Percentiles rank a stretch among this genome's conserved stretches.
phyloP scores from a whole-genome alignment of 2,888 invertebrate species.

The Punctoribates punctum region DNA sequence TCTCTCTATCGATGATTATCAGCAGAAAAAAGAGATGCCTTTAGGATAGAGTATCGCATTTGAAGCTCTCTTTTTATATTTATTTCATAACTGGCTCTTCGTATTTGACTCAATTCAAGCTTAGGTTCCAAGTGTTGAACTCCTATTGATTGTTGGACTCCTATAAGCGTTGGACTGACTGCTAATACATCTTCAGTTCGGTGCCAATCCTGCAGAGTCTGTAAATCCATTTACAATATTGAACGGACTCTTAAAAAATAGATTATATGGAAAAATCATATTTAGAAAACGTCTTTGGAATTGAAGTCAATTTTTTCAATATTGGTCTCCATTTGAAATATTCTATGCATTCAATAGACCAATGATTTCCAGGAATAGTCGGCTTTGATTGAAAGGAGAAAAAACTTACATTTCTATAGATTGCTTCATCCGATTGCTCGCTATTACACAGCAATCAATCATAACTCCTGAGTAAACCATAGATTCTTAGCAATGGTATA shows the following conservation, averaged over 20 bases:
- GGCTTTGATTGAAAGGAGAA: neutral
- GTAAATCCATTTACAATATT: conserved; percentile 16
- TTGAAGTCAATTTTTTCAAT: too few species aligned
- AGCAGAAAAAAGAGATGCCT: conserved; percentile 7
- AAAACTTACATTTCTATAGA: neutral
- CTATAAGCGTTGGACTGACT: neutral
- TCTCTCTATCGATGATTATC: neutral
- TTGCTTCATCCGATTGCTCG: neutral
- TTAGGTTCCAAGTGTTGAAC: neutral
- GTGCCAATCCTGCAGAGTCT: neutral
- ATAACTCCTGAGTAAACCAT: neutral
- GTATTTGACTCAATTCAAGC: neutral
- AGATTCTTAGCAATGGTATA: neutral
- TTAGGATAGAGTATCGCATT: neutral
- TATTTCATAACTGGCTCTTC: neutral
- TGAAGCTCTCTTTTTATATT: neutral
- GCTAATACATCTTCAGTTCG: neutral
- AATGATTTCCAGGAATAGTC: neutral
- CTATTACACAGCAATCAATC: conserved; percentile 30
- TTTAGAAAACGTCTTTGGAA: too few species aligned
- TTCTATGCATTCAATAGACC: neutral
- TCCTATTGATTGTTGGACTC: neutral
- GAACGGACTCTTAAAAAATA: neutral
- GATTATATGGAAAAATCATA: neutral
- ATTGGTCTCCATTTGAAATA: too few species aligned